Conservation (phyloP, 2,888 invertebrate species). For the Neoscelio sp. region DNA sequence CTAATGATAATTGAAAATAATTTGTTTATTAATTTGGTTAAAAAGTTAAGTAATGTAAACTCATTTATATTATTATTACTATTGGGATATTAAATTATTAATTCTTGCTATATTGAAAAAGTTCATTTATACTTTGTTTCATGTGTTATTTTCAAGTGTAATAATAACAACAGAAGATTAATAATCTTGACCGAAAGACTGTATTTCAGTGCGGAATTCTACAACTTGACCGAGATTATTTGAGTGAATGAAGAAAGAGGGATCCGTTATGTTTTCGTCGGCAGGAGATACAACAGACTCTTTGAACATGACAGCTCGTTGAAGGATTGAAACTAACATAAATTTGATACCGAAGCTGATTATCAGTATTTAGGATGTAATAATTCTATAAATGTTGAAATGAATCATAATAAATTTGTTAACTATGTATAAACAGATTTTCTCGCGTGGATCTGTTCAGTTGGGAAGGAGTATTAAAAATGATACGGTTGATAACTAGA, state of each 20-base stretch:
- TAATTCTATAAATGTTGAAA: too few relatives aligned
- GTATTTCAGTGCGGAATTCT: constrained; percentile 5
- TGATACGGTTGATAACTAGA: too few relatives aligned
- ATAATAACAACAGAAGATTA: background rate
- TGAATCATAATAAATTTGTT: too few relatives aligned
- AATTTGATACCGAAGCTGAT: constrained; percentile 4
- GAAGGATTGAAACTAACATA: constrained; percentile 14
- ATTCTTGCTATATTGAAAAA: too few relatives aligned
- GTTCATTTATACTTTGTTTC: background rate
- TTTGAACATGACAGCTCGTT: constrained; percentile 10
- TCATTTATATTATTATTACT: too few relatives aligned
- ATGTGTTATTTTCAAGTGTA: background rate
- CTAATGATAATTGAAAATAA: too few relatives aligned
- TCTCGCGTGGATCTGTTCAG: too few relatives aligned
- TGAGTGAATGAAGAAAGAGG: constrained; percentile 26
- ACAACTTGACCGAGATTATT: constrained; percentile 34
- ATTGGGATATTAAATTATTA: too few relatives aligned
- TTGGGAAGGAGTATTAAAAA: too few relatives aligned
- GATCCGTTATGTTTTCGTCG: constrained; percentile 21
- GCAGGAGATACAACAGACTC: constrained; percentile 6
- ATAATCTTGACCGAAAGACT: background rate
- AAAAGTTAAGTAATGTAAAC: too few relatives aligned
- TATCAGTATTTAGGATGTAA: constrained; percentile 4
- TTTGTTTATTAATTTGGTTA: too few relatives aligned
- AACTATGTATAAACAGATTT: too few relatives aligned